Base-by-base conservation (phyloP, 2,113 vertebrate species). In the Ciconia stormi region DNA sequence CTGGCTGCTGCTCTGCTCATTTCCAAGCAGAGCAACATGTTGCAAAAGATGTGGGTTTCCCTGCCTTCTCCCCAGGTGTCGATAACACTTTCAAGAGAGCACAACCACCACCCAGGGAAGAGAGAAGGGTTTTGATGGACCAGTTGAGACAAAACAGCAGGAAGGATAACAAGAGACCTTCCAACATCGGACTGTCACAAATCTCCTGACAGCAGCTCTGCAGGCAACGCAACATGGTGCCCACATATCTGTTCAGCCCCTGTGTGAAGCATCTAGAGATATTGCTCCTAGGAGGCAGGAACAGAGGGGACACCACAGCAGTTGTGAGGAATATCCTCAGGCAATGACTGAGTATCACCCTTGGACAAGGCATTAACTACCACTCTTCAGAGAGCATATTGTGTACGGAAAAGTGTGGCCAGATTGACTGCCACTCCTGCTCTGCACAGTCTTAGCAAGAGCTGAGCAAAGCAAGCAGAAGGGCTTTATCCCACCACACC, bases 321-420 rank as follows among this genome's bases (percentile, higher is more conserved):
- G 17, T 5, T 46, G 11, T 36, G 32, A 40, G 9, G 38, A 72
- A 72, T 53, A 38, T 26, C 26, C 49, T 81, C 49, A 34, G 26
- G 47, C 38, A 82, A 38, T 0, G 0, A 11, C 38, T 13, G 15
- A 58, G 20, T 7, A 70, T 19, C 7, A 10, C 50, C 29, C 34
- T 40, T 22, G 29, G 69, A 46, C 36, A 59, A 73, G 50, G 20
- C 27, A 38, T 26, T 40, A 29, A 61, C 20, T 7, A 19, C 4
- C 18, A 26, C 55, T 52, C 42, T 46, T 44, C 21, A 34, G 71
- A 21, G 13, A 42, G 23, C 30, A n/a, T 11, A 42, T 0, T 15
- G 16, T 1, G 0, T 10, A 17, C 0, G 1, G 46, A 56, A 62
- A 55, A 76, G 18, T 0, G 3, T 4, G 25, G 22, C 12, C 50